These are phyloP conservation scores for Grapholita molesta DNA, from an alignment of 1,140 invertebrate genomes.

Conservation along the genomic window DNA sequence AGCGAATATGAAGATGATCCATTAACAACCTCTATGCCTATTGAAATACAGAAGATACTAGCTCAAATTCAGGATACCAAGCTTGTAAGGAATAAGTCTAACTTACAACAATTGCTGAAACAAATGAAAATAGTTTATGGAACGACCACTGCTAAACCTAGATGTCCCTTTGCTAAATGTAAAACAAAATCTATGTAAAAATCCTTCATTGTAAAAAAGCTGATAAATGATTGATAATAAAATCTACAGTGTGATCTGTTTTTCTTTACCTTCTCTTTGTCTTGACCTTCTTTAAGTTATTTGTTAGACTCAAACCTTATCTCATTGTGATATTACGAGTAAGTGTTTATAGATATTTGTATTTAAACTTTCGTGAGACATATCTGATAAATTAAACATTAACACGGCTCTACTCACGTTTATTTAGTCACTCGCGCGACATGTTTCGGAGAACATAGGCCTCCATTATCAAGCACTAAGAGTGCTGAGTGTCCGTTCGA, in stretches of 20 bases:
- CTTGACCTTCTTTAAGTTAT: too few species aligned
- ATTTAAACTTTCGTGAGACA: too few species aligned
- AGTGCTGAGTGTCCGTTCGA: too few species aligned
- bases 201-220: neutral
- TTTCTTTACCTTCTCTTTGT: too few species aligned
- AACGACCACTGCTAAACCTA: slow-evolving; percentile 26
- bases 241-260: neutral
- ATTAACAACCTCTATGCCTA: slow-evolving; percentile 25
- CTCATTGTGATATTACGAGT: too few species aligned
- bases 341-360: too few species aligned
- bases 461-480: too few species aligned
- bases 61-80: slow-evolving; percentile 33
- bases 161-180: neutral
- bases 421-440: too few species aligned
- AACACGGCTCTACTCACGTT: too few species aligned
- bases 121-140: slow-evolving; percentile 43
- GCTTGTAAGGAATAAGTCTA: slow-evolving; percentile 33
- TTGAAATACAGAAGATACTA: slow-evolving; percentile 39
- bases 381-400: too few species aligned
- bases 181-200: neutral
- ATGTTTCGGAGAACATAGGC: too few species aligned
- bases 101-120: slow-evolving; percentile 31
- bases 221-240: neutral
- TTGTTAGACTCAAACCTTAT: too few species aligned
- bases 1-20: neutral